Percentiles rank a stretch among this genome's conserved stretches.
These are phyloP conservation scores for Bathynomus jamesi DNA, from an alignment of 1,140 invertebrate species.

Conservation along the genomic window DNA sequence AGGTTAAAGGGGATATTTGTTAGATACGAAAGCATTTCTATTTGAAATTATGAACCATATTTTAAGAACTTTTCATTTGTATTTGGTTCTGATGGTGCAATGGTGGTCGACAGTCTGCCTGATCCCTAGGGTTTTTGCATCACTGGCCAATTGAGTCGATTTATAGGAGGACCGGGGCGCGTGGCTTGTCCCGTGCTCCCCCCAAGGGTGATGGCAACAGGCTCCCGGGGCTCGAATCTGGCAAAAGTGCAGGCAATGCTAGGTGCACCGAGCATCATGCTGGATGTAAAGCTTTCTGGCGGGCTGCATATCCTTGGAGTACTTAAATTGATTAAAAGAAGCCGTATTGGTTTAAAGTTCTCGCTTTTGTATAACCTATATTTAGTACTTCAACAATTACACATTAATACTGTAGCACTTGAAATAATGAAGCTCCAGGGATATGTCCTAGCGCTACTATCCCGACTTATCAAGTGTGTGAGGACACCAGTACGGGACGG, in stretches of 20 bases:
- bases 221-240: conserved; percentile 34
- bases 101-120: conserved; percentile 21
- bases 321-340: background rate
- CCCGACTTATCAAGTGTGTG: conserved; percentile 13
- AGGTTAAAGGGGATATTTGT: too few relatives aligned
- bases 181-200: conserved; percentile 27
- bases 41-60: too few relatives aligned
- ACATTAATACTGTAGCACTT: background rate
- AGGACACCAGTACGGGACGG: conserved; percentile 22
- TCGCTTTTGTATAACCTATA: conserved; percentile 10
- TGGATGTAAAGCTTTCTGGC: conserved; percentile 35
- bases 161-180: conserved; percentile 13
- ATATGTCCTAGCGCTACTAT: conserved; percentile 28
- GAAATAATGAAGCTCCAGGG: conserved; percentile 22
- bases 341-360: conserved; percentile 5
- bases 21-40: too few relatives aligned
- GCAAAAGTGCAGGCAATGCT: conserved; percentile 35
- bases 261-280: conserved; percentile 32
- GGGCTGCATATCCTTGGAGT: conserved; percentile 32
- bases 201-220: conserved; percentile 27
- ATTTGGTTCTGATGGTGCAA: conserved; percentile 19
- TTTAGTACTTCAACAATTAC: background rate
- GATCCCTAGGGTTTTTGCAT: conserved; percentile 22
- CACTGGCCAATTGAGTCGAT: conserved; percentile 19
- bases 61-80: too few relatives aligned